phyloP scores from a whole-genome alignment of 2,888 invertebrate genomes.

The Acanthopleura granulata region DNA sequence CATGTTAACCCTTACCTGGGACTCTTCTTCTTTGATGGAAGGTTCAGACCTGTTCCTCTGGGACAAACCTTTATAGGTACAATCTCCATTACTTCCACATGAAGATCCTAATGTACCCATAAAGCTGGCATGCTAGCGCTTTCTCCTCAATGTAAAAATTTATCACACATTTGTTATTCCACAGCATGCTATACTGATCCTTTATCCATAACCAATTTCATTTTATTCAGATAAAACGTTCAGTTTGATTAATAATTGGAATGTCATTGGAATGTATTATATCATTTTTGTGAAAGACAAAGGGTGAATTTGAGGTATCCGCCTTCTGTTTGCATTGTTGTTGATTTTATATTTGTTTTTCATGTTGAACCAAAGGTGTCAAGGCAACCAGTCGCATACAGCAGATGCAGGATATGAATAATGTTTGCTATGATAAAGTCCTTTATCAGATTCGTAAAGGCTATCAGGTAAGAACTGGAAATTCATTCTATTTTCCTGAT shows the following conservation, averaged over 20 bases:
- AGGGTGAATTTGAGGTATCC: neutral
- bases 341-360: conserved; percentile 1
- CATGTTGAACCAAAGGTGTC: conserved; percentile 48
- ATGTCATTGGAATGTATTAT: no score
- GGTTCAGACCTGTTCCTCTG: conserved; percentile 89
- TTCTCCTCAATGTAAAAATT: no score
- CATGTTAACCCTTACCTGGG: conserved; percentile 91
- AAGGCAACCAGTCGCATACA: conserved; percentile 68
- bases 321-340: neutral
- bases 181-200: no score
- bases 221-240: no score
- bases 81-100: neutral
- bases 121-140: no score
- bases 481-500: neutral
- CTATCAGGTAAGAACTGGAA: conserved; percentile 77
- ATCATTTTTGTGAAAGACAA: no score
- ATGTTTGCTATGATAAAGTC: conserved; percentile 93
- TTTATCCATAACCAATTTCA: no score
- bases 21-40: conserved; percentile 84
- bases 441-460: conserved; percentile 84
- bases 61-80: conserved; percentile 91
- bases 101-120: no score
- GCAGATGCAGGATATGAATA: conserved; percentile 85
- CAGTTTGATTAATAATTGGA: no score
- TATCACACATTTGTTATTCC: no score